Percentiles rank a stretch among this genome's conserved stretches.
Evolutionary conservation across 2,888 invertebrate genomes (phyloP).

Genomic region (Eupithecia dodoneata): DNA sequence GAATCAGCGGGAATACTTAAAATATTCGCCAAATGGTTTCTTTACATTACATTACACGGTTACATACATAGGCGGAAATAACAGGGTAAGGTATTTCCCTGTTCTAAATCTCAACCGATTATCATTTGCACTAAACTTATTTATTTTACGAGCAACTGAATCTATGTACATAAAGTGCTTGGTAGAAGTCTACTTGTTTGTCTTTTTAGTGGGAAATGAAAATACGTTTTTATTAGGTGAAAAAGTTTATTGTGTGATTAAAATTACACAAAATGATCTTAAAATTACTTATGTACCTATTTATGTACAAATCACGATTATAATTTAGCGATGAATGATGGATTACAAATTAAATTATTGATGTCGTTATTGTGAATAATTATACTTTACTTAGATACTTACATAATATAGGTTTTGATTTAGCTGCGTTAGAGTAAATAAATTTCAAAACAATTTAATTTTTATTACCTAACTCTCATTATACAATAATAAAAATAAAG

Average conservation of each 20-base stretch:
- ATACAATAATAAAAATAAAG: neutral
- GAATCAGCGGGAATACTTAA: neutral
- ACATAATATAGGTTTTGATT: neutral
- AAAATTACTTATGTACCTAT: slow-evolving; percentile 43
- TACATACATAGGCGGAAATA: no score
- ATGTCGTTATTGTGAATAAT: neutral
- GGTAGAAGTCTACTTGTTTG: neutral
- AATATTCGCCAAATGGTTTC: neutral
- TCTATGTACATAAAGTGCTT: neutral
- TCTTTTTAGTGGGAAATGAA: neutral
- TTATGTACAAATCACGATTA: slow-evolving; percentile 55
- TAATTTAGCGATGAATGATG: slow-evolving; percentile 15
- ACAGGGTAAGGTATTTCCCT: no score
- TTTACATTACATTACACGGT: no score
- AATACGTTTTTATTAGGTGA: slow-evolving; percentile 43
- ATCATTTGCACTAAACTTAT: no score
- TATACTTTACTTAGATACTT: neutral
- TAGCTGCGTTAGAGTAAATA: neutral
- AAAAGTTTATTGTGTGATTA: slow-evolving; percentile 62
- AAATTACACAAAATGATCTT: slow-evolving; percentile 36
- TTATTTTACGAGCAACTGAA: neutral
- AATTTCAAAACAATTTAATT: neutral
- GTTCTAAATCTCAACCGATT: no score
- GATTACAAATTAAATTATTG: neutral
- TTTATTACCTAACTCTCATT: neutral